phyloP scores from a whole-genome alignment of 2,888 invertebrate species.

The Pelosia muscerda region DNA sequence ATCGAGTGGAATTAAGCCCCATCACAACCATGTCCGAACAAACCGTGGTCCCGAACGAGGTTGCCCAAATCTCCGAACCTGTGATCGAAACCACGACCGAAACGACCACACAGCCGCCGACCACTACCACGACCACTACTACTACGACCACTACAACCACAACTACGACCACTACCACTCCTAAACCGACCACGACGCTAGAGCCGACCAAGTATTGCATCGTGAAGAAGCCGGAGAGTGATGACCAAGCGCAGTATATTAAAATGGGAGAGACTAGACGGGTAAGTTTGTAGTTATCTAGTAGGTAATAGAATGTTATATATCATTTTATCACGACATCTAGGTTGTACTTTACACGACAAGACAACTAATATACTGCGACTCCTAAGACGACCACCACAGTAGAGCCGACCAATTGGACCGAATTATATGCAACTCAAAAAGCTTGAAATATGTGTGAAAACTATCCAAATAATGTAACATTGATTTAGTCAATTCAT shows the following conservation, averaged over 20 bases:
- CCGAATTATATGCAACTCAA: no score
- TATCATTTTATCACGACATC: neutral
- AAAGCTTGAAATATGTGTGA: no score
- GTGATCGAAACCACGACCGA: constrained; percentile 72
- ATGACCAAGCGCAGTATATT: constrained; percentile 91
- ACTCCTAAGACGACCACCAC: no score
- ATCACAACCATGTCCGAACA: constrained; percentile 82
- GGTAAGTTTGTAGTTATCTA: constrained; percentile 83
- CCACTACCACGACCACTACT: constrained; percentile 58
- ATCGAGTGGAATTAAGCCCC: constrained; percentile 72
- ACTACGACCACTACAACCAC: constrained; percentile 71
- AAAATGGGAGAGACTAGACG: constrained; percentile 94
- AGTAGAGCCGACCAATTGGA: neutral
- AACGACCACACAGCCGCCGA: constrained; percentile 67
- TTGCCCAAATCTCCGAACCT: constrained; percentile 79
- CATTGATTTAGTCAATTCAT: no score
- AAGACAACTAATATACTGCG: no score
- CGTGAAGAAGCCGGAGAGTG: constrained; percentile 93
- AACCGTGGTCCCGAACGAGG: constrained; percentile 75
- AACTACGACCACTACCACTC: constrained; percentile 82
- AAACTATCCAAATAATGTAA: no score
- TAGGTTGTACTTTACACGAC: no score
- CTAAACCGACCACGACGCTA: constrained; percentile 87
- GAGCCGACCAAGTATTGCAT: constrained; percentile 91
- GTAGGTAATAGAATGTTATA: neutral